Evolutionary conservation across 1,140 invertebrate genomes (phyloP).

Genomic region (Drosophila leontia): DNA sequence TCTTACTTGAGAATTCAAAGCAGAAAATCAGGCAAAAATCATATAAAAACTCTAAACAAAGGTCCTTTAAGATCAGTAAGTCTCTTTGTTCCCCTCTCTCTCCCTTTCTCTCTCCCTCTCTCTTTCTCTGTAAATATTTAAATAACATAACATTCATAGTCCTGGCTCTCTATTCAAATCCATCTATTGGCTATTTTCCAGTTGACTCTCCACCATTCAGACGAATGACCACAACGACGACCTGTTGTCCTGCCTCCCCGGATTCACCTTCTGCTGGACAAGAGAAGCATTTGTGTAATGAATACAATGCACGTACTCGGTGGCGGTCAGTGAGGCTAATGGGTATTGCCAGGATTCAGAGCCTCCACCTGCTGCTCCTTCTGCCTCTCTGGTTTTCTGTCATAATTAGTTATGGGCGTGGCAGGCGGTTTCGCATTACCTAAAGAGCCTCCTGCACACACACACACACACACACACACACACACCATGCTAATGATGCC

Average conservation of each 20-base stretch:
- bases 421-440: slow-evolving; percentile 57
- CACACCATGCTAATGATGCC: slow-evolving; percentile 62
- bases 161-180: background rate
- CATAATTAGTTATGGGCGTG: slow-evolving; percentile 71
- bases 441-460: slow-evolving; percentile 3
- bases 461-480: background rate
- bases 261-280: background rate
- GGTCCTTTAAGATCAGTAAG: too few species aligned
- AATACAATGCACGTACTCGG: slow-evolving; percentile 45
- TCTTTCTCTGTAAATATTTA: too few species aligned
- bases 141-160: background rate
- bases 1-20: too few species aligned
- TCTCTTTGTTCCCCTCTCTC: too few species aligned
- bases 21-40: too few species aligned
- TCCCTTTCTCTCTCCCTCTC: too few species aligned
- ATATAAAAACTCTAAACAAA: too few species aligned
- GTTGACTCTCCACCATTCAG: background rate
- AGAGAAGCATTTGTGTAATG: slow-evolving; percentile 40
- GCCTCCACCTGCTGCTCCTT: background rate
- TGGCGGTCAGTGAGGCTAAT: slow-evolving; percentile 49
- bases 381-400: slow-evolving; percentile 12
- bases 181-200: background rate
- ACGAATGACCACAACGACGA: slow-evolving; percentile 18
- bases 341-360: slow-evolving; percentile 21
- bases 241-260: slow-evolving; percentile 17